Evolutionary conservation across 2,113 vertebrate species (phyloP), one percentile per base, ranked within the genome.

Genomic region (Dasyornis broadbenti): DNA sequence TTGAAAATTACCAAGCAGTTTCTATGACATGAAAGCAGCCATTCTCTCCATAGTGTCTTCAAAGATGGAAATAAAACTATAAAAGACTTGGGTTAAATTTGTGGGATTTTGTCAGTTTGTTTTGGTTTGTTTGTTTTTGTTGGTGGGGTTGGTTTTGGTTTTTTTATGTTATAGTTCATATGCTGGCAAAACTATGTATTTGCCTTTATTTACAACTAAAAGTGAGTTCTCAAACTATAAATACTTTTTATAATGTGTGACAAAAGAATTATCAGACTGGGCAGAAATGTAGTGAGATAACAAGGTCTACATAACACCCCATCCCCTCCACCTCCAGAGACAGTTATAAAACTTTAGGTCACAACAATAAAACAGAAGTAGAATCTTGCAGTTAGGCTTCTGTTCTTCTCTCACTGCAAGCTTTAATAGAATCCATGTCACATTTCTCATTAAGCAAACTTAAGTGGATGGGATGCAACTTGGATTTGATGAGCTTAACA

Each of bases 91-190:
- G 16, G 23, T 31, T 68, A 31, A 14, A 82, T 82, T 60, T 60
- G n/a, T n/a, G 39, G 23, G 4, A 11, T 33, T 64, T 72, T 35
- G 20, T 20, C 2, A 1, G 24, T 39, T 54, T 53, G 17, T 39
- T 24, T 20, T 33, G 4, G 17, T 39, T 31, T 9, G 5, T 50
- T 73, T 37, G 8, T 6, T 79, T 40, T 31, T 13, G 7, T 33
- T 52, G 16, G 11, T 49, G 23, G 13, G 11, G 39, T 28, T 39
- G 1, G 4, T 7, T 50, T 28, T 39, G 1, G 4, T 7, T 20
- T 40, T 14, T 44, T 61, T 50, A 31, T 16, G 19, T 54, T n/a
- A 30, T 27, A 82, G 35, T 49, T 85, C 28, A 72, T 9, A 53
- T 15, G 8, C 42, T 80, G 37, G 26, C 28, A 69, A 64, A 95